Base-by-base conservation (phyloP, 2,888 invertebrate species). In the Agonopterix subpropinquella region DNA sequence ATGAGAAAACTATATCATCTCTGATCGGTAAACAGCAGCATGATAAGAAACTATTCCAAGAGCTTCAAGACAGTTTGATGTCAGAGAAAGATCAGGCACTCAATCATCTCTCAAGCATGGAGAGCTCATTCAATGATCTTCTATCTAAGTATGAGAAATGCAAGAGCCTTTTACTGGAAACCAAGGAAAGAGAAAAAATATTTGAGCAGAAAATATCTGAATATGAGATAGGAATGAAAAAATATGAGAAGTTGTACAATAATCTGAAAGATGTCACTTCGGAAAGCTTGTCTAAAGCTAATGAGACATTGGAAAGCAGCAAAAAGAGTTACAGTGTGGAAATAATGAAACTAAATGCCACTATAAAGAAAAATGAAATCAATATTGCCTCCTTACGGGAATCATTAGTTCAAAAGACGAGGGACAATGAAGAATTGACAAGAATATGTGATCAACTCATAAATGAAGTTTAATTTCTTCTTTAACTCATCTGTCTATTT, bases 401-500 rank as follows among this genome's bases (percentile, higher is more conserved):
- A 64, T 92, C 94, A 43, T 86, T 98, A 45, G 92, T 94, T 57
- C 96, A 97, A 68, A 98, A 97, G 82, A 91, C 91, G 0, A 94
- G 95, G 73, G 97, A 98, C 73, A 97, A 97, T 77, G 92, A 92
- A 59, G 96, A 97, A 78, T 85, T 98, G 59, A 93, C 97, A 45
- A 93, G 94, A 77, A 95, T 98, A 70, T 95, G 97, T 90, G 98
- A 98, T 89, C 97, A 98, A 84, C 92, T 98, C 43, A 97, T 98
- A 66, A 90, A 89, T 64, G 80, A 83, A 65, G 86, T 85, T 57
- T 83, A 61, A 63, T 13, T 39, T 11, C 41, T 28, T 5, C 15
- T 18, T 1, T 11, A 28, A 13, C 11, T 11, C 13, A 43, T 43
- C 28, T 36, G 35, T 5, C 10, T 48, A 39, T 42, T 47, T 43